phyloP scores from a whole-genome alignment of 2,888 invertebrate genomes.

The Zootermopsis nevadensis region DNA sequence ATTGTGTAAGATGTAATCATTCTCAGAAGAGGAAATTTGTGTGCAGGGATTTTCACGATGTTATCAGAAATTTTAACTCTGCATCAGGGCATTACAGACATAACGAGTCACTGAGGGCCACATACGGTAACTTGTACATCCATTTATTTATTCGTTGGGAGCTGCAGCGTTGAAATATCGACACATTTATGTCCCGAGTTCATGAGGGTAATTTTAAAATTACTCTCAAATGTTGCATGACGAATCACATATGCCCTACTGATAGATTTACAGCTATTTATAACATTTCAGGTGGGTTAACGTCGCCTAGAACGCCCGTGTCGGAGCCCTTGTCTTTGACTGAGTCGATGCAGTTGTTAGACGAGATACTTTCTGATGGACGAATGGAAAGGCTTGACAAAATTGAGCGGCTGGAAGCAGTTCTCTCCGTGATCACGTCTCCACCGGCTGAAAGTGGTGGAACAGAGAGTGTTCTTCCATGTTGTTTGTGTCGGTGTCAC shows the following conservation, averaged over 20 bases:
- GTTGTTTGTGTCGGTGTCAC: slow-evolving; percentile 53
- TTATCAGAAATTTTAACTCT: too few relatives aligned
- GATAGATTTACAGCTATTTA: background rate
- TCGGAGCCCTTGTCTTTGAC: slow-evolving; percentile 78
- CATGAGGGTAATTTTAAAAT: too few relatives aligned
- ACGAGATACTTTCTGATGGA: slow-evolving; percentile 83
- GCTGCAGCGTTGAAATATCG: too few relatives aligned
- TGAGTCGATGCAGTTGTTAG: slow-evolving; percentile 90
- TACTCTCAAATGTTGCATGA: too few relatives aligned
- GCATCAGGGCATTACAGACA: too few relatives aligned
- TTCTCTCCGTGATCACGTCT: slow-evolving; percentile 80
- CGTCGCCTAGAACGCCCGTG: slow-evolving; percentile 46
- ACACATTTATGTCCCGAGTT: too few relatives aligned
- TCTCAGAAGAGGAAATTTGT: too few relatives aligned
- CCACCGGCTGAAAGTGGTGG: slow-evolving; percentile 1
- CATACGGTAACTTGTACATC: too few relatives aligned
- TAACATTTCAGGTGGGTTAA: slow-evolving; percentile 45
- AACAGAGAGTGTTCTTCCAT: slow-evolving; percentile 32
- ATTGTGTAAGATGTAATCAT: background rate
- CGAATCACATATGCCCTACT: slow-evolving; percentile 58
- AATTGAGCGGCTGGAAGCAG: slow-evolving; percentile 87
- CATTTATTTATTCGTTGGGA: too few relatives aligned
- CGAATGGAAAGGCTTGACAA: slow-evolving; percentile 87
- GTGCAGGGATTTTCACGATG: too few relatives aligned
- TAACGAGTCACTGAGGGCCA: too few relatives aligned